Base-by-base conservation (phyloP, 1,140 invertebrate species). In the Cyclina sinensis region DNA sequence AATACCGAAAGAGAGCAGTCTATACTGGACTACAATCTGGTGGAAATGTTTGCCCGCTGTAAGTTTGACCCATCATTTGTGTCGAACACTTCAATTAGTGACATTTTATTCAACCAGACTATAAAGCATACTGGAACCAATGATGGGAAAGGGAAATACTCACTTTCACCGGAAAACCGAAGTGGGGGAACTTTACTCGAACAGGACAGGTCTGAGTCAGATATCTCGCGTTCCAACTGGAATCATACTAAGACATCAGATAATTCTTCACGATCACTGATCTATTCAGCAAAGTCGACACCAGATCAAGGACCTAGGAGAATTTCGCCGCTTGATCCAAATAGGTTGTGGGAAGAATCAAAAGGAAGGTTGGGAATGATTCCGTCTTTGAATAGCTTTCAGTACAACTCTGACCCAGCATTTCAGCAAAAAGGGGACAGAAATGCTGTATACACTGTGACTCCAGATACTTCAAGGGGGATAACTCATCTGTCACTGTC, bases 271-370 rank as follows among this genome's bases (percentile, higher is more conserved):
- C 51, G 39, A 51, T 84, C 82, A 1, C 54, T 84, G 65, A 70
- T 73, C 11, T n/a, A 51, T 14, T 78, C 74, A 35, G 27, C 37
- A n/a, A 76, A 27, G n/a, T 24, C 81, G n/a, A 32, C 62, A 43
- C 62, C 43, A 21, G 43, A 37, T 32, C 16, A 46, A 0, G 74
- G 74, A 11, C 83, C 84, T 39, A 24, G 68, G 11, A 65, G 27
- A 32, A 65, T 90, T 12, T 92, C 91, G 24, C 91, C 91, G 4
- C 81, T 92, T n/a, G 91, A 92, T 78, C 81, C 90, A 37, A 84
- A 76, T 11, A 92, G 90, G 73, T 78, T 92, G 30, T 91, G 90
- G 89, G 90, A 91, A 32, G 79, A 91, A 39, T 90, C 91, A 43
- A 51, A 90, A 39, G 37, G 37, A 14, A 80, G 91, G 76, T 78